Percentiles rank a stretch among this genome's conserved stretches.
Evolutionary conservation across 2,797 vertebrate species (phyloP).

Genomic region (Hephaestus fuliginosus): DNA sequence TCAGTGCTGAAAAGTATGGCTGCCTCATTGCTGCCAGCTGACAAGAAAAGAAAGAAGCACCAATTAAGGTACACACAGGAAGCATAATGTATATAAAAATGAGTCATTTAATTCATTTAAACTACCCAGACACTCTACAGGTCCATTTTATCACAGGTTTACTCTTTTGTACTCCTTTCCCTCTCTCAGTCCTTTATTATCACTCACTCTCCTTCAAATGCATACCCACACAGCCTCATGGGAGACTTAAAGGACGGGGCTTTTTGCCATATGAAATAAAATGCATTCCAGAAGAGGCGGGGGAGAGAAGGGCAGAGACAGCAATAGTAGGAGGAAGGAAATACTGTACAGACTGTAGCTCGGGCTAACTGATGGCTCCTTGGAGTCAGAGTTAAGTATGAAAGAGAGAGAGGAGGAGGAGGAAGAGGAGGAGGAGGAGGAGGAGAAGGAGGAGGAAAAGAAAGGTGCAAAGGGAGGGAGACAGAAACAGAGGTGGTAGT

Average conservation of each 20-base stretch:
- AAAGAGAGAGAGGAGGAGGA: conserved; percentile 18
- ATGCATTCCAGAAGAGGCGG: conserved; percentile 34
- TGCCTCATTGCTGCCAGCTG: conserved; percentile 17
- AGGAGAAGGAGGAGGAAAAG: conserved; percentile 23
- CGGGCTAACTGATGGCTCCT: conserved; percentile 64
- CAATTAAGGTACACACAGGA: conserved; percentile 36
- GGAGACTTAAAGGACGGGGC: conserved; percentile 54
- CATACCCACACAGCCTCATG: conserved; percentile 40
- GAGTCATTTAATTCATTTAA: conserved; percentile 40
- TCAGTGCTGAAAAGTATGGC: conserved; percentile 25
- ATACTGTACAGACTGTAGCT: conserved; percentile 41
- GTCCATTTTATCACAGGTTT: conserved; percentile 41
- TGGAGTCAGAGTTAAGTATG: conserved; percentile 47
- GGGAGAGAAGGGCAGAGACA: conserved; percentile 1
- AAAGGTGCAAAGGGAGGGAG: conserved; percentile 48
- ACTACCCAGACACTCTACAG: conserved; percentile 16
- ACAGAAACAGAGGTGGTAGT: conserved; percentile 48
- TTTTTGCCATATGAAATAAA: conserved; percentile 56
- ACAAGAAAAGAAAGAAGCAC: conserved; percentile 12
- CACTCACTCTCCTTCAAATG: conserved; percentile 44
- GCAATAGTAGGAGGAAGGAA: conserved; percentile 35
- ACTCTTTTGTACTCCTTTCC: conserved; percentile 15
- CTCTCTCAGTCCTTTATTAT: conserved; percentile 14
- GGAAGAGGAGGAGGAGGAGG: not conserved
- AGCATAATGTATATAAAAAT: conserved; percentile 17